phyloP scores from a whole-genome alignment of 1,140 invertebrate species.

The Drosophila kepulauana region DNA sequence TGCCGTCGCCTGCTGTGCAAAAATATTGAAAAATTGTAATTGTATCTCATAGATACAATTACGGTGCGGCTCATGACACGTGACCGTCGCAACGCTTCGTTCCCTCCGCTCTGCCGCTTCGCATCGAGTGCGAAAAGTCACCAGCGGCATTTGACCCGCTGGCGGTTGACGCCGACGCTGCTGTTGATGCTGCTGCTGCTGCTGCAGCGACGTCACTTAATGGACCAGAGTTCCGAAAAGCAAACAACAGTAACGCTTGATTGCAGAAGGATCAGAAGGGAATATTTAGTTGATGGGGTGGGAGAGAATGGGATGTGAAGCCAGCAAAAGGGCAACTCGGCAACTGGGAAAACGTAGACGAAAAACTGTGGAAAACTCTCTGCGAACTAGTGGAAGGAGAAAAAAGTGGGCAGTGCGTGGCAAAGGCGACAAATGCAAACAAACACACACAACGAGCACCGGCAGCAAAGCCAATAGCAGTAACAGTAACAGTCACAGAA shows the following conservation, averaged over 20 bases:
- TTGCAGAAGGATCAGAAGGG: slow-evolving; percentile 61
- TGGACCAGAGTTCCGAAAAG: slow-evolving; percentile 80
- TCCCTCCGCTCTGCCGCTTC: slow-evolving; percentile 21
- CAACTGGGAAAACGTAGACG: slow-evolving; percentile 13
- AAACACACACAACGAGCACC: slow-evolving; percentile 34
- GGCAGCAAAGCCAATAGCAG: slow-evolving; percentile 3
- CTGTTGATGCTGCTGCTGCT: slow-evolving; percentile 29
- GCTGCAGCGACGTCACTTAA: slow-evolving; percentile 62
- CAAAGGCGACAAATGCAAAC: slow-evolving; percentile 65
- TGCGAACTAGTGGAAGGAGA: background rate
- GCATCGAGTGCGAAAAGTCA: slow-evolving; percentile 71
- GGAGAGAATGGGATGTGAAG: slow-evolving; percentile 2
- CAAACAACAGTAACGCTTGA: slow-evolving; percentile 80
- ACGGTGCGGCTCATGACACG: slow-evolving; percentile 64
- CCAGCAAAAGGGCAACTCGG: slow-evolving; percentile 34
- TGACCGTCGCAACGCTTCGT: slow-evolving; percentile 49
- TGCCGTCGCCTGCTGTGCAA: slow-evolving; percentile 66
- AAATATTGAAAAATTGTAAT: slow-evolving; percentile 84
- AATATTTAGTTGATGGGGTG: slow-evolving; percentile 40
- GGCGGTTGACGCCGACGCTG: slow-evolving; percentile 23
- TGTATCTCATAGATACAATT: slow-evolving; percentile 83
- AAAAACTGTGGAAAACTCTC: slow-evolving; percentile 3
- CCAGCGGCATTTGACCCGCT: slow-evolving; percentile 32
- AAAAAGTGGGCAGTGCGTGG: slow-evolving; percentile 61
- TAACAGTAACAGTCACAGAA: background rate